Evolutionary conservation across 2,113 vertebrate species (phyloP), one percentile per base, ranked within the genome.

Genomic region (Clupea harengus): DNA sequence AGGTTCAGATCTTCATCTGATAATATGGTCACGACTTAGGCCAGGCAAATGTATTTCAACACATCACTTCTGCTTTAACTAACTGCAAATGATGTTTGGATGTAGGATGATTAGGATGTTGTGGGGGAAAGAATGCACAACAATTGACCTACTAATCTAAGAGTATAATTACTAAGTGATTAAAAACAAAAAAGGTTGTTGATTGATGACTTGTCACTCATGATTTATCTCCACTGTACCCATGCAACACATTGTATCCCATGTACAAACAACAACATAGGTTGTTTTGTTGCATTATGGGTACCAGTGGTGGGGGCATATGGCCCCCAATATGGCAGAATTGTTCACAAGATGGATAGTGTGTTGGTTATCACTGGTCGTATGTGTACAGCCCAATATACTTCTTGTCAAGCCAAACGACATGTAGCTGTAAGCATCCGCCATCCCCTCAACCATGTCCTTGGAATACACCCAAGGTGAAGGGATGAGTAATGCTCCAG

Each of bases 401-500:
- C n/a, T 13, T 72, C 25, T 32, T 72, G 64, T 72, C 64, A 78
- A 78, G 32, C 32, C 28, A 39, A 78, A 78, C 32, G 13, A 39
- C 11, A 18, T 39, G 28, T 78, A 78, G 17, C 72, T 78, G 72
- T 78, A 78, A 78, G 72, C 72, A 78, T 44, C 32, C 39, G 72
- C 72, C 28, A 18, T 78, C 4, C 28, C 81, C 82, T 60, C 25
- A 46, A 57, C 47, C 57, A 81, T 22, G 82, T 82, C 82, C 45
- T 84, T n/a, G 39, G n/a, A 81, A 45, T 47, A 84, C 81, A 52
- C 72, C 82, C 80, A 49, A 86, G 57, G 75, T 78, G 72, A 78
- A 11, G 28, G 67, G 45, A 86, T 82, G 83, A 87, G 85, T n/a
- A 11, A n/a, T 87, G 39, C 82, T 86, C 81, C 72, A 84, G 75